Evolutionary conservation across 2,888 invertebrate species (phyloP).

Genomic region (Pristionchus fissidentatus): DNA sequence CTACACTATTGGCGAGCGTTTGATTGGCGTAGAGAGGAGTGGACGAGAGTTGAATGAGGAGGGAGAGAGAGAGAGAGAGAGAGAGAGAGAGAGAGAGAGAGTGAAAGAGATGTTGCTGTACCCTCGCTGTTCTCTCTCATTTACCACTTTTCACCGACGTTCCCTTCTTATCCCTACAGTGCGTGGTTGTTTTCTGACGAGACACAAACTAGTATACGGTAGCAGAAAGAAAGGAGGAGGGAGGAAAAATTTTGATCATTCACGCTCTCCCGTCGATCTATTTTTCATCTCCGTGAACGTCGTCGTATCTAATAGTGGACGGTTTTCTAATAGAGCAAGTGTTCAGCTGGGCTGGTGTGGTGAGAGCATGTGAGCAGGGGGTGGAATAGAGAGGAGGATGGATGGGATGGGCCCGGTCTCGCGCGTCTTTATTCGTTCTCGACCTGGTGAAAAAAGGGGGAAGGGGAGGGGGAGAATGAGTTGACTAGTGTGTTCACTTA

Average conservation of each 20-base stretch:
- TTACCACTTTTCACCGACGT: not conserved
- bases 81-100: no score
- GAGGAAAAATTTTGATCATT: no score
- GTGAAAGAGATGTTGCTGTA: no score
- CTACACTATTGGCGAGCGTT: not conserved
- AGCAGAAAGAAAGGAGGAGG: no score
- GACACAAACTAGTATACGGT: no score
- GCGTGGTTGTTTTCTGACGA: no score
- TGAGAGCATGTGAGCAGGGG: no score
- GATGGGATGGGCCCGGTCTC: not conserved
- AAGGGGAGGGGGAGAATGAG: not conserved
- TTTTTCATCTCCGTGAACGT: not conserved
- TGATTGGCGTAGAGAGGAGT: not conserved
- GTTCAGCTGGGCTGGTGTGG: no score
- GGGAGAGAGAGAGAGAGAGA: not conserved
- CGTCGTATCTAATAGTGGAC: no score
- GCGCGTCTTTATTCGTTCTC: not conserved
- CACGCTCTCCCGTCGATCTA: not conserved
- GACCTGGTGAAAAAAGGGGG: conserved; percentile 15
- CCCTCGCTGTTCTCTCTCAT: not conserved
- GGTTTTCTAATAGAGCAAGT: no score
- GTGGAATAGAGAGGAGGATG: not conserved
- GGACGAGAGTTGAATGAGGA: no score
- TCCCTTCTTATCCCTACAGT: no score
- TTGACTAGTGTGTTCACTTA: conserved; percentile 37